Conservation (phyloP, 1,140 invertebrate species). For the Papilio aristodemus region DNA sequence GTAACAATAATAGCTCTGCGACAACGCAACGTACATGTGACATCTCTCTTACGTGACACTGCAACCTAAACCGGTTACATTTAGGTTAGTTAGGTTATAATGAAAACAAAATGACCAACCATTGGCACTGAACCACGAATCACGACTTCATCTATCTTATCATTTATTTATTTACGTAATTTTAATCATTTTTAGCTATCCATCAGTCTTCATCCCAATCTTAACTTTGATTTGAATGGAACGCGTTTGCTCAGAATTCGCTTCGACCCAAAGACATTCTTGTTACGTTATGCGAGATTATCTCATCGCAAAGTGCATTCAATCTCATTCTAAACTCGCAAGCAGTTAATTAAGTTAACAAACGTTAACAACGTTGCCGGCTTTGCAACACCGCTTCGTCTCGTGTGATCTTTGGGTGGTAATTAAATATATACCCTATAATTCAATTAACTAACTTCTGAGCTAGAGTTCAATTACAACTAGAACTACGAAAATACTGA, state of each 20-base stretch:
- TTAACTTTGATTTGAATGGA: background rate
- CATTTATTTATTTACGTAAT: too few relatives aligned
- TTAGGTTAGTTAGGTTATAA: too few relatives aligned
- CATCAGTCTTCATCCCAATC: background rate
- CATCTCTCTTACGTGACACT: too few relatives aligned
- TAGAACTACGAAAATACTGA: too few relatives aligned
- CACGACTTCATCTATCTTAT: too few relatives aligned
- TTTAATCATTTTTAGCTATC: background rate
- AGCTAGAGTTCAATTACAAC: background rate
- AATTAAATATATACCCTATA: background rate
- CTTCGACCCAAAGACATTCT: background rate
- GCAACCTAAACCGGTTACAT: too few relatives aligned
- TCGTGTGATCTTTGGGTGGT: background rate
- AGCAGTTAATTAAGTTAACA: background rate
- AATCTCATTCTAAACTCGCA: constrained; percentile 2
- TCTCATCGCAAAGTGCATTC: constrained; percentile 6
- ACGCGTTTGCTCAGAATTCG: background rate
- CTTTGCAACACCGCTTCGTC: background rate
- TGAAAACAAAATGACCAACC: too few relatives aligned
- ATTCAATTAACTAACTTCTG: background rate
- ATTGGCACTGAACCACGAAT: too few relatives aligned
- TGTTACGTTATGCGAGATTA: background rate
- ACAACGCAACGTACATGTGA: too few relatives aligned
- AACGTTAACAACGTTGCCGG: background rate
- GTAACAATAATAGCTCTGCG: too few relatives aligned